These are phyloP conservation scores for Zaprionus davidi DNA, from an alignment of 1,140 invertebrate species.

Conservation along the genomic window DNA sequence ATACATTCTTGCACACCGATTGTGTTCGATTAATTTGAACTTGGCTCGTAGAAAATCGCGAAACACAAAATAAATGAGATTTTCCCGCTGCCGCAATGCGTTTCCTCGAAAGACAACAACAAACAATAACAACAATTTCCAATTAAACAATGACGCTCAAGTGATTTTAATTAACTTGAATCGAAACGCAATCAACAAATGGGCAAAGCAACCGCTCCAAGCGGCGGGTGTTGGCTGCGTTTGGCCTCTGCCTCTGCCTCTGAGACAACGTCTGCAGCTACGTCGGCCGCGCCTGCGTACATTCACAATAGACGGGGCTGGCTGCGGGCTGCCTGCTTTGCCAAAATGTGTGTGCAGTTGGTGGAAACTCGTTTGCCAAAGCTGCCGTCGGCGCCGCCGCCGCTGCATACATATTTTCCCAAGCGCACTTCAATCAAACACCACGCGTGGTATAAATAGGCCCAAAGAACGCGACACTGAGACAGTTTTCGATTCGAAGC, in stretches of 20 bases:
- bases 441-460: conserved; percentile 68
- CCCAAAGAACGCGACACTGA: conserved; percentile 73
- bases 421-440: conserved; percentile 27
- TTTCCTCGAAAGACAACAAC: conserved; percentile 43
- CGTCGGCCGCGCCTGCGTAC: conserved; percentile 46
- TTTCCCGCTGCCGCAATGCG: background rate
- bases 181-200: conserved; percentile 49
- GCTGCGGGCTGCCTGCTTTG: conserved; percentile 49
- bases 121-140: conserved; percentile 48
- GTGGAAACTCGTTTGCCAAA: conserved; percentile 38
- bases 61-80: background rate
- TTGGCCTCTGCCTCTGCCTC: background rate
- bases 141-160: conserved; percentile 69
- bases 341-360: conserved; percentile 37
- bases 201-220: conserved; percentile 33
- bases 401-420: conserved; percentile 53
- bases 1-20: background rate
- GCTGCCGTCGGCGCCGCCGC: conserved; percentile 14
- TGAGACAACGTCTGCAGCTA: conserved; percentile 9
- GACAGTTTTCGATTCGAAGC: conserved; percentile 65
- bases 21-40: conserved; percentile 3
- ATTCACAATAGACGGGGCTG: conserved; percentile 34
- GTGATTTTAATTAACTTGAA: conserved; percentile 60
- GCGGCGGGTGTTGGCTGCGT: conserved; percentile 35
- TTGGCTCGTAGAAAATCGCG: background rate